Evolutionary conservation across 2,113 vertebrate genomes (phyloP), one percentile per base, ranked within the genome.

Genomic region (Cranoglanis bouderius): DNA sequence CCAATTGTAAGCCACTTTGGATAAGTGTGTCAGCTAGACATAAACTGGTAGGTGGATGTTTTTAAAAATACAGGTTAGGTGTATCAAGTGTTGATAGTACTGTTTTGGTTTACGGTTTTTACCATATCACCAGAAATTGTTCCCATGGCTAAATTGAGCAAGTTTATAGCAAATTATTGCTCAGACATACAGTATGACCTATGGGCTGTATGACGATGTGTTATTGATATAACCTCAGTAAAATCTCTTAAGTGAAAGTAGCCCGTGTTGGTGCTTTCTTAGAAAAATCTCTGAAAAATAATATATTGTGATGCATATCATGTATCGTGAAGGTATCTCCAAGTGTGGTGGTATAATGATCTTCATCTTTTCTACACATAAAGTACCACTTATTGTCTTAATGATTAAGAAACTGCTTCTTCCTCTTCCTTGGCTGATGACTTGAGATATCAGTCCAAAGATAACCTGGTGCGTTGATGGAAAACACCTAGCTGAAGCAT

Each of bases 391-490:
- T 61, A 49, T 29, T 38, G 9, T 87, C 38, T 24, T 32, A 32
- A 49, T 29, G 40, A 24, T 72, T 77, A 80, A 29, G n/a, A 61
- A 85, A 82, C 10, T 7, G 18, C 38, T 74, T 19, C 26, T 70
- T 53, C 35, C 8, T 77, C 29, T 67, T 86, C 21, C 24, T 57
- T 65, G 38, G 63, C 29, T 6, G 0, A 10, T 40, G 72, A 84
- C n/a, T 86, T 87, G 63, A 84, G 85, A 90, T 82, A 89, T 89
- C 32, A 35, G 49, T 85, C 57, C 61, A 84, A 83, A 88, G 81
- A 88, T 88, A 82, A 84, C 77, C 85, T n/a, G 82, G 26, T 35
- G n/a, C 35, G 35, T 63, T 14, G 32, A 88, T 65, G 85, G 75
- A 88, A 38, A 75, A 86, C n/a, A 40, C 75, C 87, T 49, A 86